Evolutionary conservation across 1,140 invertebrate species (phyloP).

Genomic region (Portunus trituberculatus): DNA sequence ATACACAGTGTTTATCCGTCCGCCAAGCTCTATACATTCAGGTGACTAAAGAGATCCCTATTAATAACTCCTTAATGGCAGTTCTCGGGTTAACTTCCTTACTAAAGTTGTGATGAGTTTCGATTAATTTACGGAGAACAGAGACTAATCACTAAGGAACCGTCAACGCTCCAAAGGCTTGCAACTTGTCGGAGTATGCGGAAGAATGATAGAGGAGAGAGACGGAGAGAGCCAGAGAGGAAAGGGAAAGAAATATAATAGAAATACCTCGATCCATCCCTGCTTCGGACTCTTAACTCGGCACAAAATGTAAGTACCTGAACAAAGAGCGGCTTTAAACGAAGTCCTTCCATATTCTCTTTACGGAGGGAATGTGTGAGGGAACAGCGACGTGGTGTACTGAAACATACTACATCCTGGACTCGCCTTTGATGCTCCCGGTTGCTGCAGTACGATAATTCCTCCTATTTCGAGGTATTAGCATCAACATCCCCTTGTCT

Average conservation of each 20-base stretch:
- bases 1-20: background rate
- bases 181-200: background rate
- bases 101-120: slow-evolving; percentile 14
- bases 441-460: background rate
- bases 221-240: background rate
- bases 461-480: background rate
- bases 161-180: background rate
- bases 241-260: background rate
- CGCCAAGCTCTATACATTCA: background rate
- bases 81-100: background rate
- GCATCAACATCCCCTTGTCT: background rate
- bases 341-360: background rate
- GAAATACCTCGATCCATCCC: background rate
- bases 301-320: background rate
- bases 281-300: background rate
- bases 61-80: slow-evolving; percentile 4
- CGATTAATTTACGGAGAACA: slow-evolving; percentile 12
- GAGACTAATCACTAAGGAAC: background rate
- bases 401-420: background rate
- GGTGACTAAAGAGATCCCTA: background rate
- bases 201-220: background rate
- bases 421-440: background rate
- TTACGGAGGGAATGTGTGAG: background rate
- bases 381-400: background rate
- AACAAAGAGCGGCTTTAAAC: background rate